A percentile compares a stretch with the other conserved stretches of the same genome.
Conservation (phyloP, 1,140 invertebrate species). For the Metopolophium dirhodum region DNA sequence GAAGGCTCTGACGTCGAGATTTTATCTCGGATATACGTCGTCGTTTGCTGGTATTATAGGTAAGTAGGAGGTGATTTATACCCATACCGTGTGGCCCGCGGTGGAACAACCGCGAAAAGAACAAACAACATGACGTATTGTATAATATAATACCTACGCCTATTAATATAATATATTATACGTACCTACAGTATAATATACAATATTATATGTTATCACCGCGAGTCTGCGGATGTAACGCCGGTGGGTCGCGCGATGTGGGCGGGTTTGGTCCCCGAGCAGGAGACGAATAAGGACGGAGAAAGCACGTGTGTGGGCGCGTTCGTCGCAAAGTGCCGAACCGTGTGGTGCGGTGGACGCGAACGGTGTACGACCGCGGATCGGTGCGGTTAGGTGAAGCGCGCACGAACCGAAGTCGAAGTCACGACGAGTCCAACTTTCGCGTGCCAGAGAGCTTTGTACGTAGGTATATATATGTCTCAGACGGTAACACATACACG, state of each 20-base stretch:
- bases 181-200: too few relatives aligned
- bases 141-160: neutral
- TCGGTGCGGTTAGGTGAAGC: neutral
- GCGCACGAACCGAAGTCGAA: neutral
- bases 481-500: neutral
- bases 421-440: neutral
- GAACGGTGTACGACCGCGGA: neutral
- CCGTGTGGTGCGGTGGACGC: neutral
- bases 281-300: neutral
- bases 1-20: neutral
- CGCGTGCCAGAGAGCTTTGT: neutral
- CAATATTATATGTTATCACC: neutral
- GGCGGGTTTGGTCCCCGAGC: too few relatives aligned
- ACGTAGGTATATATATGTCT: neutral
- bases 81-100: neutral
- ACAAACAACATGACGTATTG: neutral
- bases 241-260: neutral
- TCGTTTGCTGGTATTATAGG: neutral
- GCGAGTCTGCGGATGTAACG: neutral
- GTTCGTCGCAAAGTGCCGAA: neutral
- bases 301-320: neutral
- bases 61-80: neutral
- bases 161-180: neutral
- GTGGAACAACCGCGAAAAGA: neutral
- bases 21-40: neutral